Evolutionary conservation across 2,797 vertebrate species (phyloP).

Genomic region (Bovichtus diacanthus): DNA sequence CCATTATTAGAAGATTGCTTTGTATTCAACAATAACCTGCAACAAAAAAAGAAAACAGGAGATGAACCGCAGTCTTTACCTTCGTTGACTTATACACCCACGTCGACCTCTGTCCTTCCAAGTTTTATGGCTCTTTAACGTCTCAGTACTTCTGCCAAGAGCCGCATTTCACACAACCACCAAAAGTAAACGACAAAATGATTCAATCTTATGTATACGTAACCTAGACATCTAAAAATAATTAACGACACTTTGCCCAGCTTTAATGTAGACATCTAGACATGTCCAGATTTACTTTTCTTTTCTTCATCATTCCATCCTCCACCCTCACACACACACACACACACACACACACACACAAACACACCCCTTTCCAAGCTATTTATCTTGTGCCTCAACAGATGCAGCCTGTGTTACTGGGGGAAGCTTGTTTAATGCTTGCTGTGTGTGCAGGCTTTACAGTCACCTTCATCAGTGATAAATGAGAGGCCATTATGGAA

Average conservation of each 20-base stretch:
- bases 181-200: background rate
- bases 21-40: no score
- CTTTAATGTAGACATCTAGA: background rate
- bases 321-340: background rate
- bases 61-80: no score
- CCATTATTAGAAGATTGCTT: no score
- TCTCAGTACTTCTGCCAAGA: background rate
- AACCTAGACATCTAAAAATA: background rate
- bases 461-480: constrained; percentile 38
- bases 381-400: background rate
- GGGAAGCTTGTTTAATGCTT: background rate
- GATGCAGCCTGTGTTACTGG: constrained; percentile 2
- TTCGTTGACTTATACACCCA: no score
- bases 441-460: constrained; percentile 11
- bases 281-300: background rate
- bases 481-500: constrained; percentile 37
- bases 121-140: no score
- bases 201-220: background rate
- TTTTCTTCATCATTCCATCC: background rate
- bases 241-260: background rate
- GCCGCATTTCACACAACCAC: background rate
- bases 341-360: no score
- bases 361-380: background rate
- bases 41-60: no score
- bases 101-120: no score